A percentile compares a stretch with the other conserved stretches of the same genome.
These are phyloP conservation scores for Neodon shergylaensis DNA, from an alignment of 2,113 vertebrate species.

Conservation along the genomic window DNA sequence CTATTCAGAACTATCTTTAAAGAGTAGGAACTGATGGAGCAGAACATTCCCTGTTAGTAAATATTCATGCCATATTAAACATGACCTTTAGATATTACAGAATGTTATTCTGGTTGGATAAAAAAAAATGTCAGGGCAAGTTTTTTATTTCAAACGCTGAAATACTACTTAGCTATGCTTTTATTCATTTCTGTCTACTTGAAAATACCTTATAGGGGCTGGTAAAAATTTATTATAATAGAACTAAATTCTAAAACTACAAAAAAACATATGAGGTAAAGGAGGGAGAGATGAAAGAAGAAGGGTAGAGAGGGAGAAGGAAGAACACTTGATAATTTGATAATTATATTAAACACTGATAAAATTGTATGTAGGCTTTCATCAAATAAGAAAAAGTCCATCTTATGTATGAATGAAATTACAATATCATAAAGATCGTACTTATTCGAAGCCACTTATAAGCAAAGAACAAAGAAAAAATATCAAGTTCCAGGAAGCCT, in stretches of 20 bases:
- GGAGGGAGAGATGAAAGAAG: not conserved
- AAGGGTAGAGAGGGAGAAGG: not conserved
- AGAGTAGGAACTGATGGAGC: not conserved
- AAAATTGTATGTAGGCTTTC: not conserved
- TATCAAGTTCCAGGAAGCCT: not conserved
- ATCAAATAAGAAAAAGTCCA: constrained; percentile 26
- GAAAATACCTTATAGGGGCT: not conserved
- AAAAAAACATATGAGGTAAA: not conserved
- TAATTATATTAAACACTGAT: not conserved
- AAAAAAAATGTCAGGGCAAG: constrained; percentile 13
- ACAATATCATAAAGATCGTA: not conserved
- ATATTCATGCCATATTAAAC: not conserved
- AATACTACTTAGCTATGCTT: not conserved
- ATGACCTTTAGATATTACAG: constrained; percentile 47
- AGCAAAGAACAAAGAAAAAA: not conserved
- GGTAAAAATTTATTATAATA: not conserved
- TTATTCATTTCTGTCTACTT: not conserved
- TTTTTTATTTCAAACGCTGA: not conserved
- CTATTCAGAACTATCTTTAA: not conserved
- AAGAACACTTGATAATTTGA: not conserved
- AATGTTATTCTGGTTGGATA: not conserved
- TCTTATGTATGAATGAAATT: not conserved
- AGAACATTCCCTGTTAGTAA: not conserved
- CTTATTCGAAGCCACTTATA: not conserved
- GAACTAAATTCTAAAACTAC: not conserved